A percentile compares a stretch with the other conserved stretches of the same genome.
These are phyloP conservation scores for Hemicordylus capensis DNA, from an alignment of 2,113 vertebrate species.

Conservation along the genomic window DNA sequence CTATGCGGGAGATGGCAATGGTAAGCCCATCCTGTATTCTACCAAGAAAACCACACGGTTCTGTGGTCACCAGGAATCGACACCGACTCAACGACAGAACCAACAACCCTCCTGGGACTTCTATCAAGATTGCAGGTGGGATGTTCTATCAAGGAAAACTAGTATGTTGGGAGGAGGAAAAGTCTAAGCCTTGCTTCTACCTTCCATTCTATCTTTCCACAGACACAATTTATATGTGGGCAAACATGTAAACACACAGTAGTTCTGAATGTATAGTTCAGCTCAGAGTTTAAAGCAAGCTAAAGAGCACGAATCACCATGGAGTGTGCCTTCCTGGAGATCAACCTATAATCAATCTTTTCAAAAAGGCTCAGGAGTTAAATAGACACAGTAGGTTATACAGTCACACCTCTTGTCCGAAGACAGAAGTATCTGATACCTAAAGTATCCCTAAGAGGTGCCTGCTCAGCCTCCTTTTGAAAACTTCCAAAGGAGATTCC, in stretches of 20 bases:
- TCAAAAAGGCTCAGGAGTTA: background rate
- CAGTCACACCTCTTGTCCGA: background rate
- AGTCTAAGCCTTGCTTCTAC: too few relatives aligned
- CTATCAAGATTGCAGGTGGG: background rate
- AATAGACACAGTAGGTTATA: background rate
- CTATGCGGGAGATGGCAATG: too few relatives aligned
- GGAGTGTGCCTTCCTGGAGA: background rate
- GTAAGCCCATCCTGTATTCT: too few relatives aligned
- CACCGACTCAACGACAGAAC: too few relatives aligned
- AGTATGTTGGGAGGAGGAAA: background rate
- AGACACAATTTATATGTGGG: background rate
- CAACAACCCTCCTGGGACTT: background rate
- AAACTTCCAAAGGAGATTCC: background rate
- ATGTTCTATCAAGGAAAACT: background rate
- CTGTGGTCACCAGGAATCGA: too few relatives aligned
- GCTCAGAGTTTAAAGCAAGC: background rate
- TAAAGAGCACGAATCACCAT: background rate
- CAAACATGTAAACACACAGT: background rate
- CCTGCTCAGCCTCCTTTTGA: background rate
- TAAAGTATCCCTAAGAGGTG: background rate
- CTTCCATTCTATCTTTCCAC: background rate
- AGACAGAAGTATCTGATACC: background rate
- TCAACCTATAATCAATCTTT: background rate
- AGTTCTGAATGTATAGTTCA: background rate
- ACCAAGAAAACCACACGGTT: too few relatives aligned